Evolutionary conservation across 2,888 invertebrate species (phyloP), one percentile per base, ranked within the genome.

Genomic region (Synanthedon andrenaeformis): DNA sequence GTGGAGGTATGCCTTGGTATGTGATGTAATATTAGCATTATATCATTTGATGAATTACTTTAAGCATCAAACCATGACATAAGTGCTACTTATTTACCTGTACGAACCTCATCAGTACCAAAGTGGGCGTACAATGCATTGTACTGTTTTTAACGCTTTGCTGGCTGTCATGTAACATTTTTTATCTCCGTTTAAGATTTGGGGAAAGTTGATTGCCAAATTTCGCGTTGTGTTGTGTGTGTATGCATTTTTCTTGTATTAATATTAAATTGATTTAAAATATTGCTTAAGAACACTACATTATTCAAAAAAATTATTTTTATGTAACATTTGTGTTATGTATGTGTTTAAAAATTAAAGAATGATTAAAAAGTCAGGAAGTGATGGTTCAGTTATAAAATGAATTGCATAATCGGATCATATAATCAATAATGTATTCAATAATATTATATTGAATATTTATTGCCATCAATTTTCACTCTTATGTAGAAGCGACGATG

Each of bases 201-300:
- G 64, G 72, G 64, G 76, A 79, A 79, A 78, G 78, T 79, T 72
- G 67, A 66, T 74, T 72, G 70, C 73, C 63, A 71, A 75, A 74
- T 70, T 57, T 52, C 35, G 45, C 13, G 6, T 13, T 45, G 14
- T 45, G 14, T 45, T 45, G n/a, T 49, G 23, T 49, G 23, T 14
- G 11, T 49, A 23, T 49, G 12, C 49, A 17, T 19, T 14, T 14
- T 17, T 49, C 13, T 49, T 10, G 1, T 35, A 35, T 45, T 12
- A 4, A 42, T 42, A 3, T 42, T 42, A 12, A 12, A 42, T 42
- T 42, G 3, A 45, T 45, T 45, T 45, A 45, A n/a, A 42, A n/a
- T 13, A 45, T 45, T 10, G 35, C 35, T 35, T 35, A 8, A 35
- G 8, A 35, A 35, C 28, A 35, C 8, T 35, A 35, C 23, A 23